Evolutionary conservation across 2,888 invertebrate species (phyloP).

Genomic region (Agrenia bidenticulata): DNA sequence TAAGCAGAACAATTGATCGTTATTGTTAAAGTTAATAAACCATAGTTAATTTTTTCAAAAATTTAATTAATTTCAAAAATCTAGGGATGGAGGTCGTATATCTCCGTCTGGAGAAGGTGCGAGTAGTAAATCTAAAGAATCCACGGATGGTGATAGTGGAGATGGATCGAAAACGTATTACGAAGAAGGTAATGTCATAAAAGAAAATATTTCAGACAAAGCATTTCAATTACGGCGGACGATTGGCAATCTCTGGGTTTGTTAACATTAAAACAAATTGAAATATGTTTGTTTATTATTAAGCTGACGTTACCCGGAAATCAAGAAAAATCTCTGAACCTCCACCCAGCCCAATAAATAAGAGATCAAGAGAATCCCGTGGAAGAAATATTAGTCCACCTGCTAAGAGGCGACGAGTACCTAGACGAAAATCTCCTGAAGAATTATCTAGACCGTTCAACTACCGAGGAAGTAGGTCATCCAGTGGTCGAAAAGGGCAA

Average conservation of each 20-base stretch:
- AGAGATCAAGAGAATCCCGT: constrained; percentile 1
- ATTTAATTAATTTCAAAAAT: background rate
- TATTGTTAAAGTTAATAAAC: background rate
- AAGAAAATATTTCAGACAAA: background rate
- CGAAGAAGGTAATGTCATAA: constrained; percentile 1
- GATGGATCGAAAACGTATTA: constrained; percentile 15
- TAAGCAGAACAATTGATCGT: background rate
- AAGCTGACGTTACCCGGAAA: background rate
- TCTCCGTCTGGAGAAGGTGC: constrained; percentile 25
- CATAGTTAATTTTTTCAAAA: constrained; percentile 5
- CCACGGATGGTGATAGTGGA: constrained; percentile 35
- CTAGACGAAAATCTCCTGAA: constrained; percentile 36
- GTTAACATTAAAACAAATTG: too few relatives aligned
- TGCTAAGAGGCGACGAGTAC: constrained; percentile 26
- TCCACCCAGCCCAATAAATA: constrained; percentile 5
- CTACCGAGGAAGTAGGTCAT: constrained; percentile 21
- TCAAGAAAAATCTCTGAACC: background rate
- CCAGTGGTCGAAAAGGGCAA: constrained; percentile 19
- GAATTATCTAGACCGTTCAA: constrained; percentile 31
- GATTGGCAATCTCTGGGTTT: too few relatives aligned
- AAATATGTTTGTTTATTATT: too few relatives aligned
- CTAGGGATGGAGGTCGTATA: constrained; percentile 16
- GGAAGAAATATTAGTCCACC: constrained; percentile 30
- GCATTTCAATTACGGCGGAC: too few relatives aligned
- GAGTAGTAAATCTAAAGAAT: constrained; percentile 42